Evolutionary conservation across 2,888 invertebrate species (phyloP).

Genomic region (Aphrophora alni): DNA sequence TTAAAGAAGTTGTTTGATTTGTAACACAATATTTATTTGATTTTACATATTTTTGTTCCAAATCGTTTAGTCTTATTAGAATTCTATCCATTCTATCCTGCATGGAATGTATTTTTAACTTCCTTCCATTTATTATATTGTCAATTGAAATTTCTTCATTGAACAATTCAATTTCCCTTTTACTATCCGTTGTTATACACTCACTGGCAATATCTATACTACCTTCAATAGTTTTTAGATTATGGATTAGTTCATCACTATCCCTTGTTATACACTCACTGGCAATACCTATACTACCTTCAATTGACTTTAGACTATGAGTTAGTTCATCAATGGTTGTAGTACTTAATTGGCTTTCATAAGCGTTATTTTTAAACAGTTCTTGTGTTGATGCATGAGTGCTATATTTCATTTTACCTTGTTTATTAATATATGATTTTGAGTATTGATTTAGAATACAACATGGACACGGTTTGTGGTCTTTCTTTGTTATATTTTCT

Average conservation of each 20-base stretch:
- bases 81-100: not conserved
- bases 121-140: not conserved
- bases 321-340: not conserved
- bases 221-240: too few relatives aligned
- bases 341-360: not conserved
- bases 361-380: not conserved
- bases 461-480: not conserved
- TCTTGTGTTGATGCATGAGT: not conserved
- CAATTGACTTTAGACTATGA: too few relatives aligned
- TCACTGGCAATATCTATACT: too few relatives aligned
- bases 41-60: not conserved
- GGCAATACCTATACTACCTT: too few relatives aligned
- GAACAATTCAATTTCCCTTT: not conserved
- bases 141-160: not conserved
- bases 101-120: not conserved
- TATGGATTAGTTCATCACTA: not conserved
- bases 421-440: not conserved
- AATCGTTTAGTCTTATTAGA: not conserved
- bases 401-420: not conserved
- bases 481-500: not conserved
- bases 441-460: not conserved
- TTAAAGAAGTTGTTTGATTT: not conserved
- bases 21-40: not conserved
- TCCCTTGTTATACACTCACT: not conserved
- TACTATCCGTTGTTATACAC: not conserved